Percentiles rank a stretch among this genome's conserved stretches.
phyloP scores from a whole-genome alignment of 30 jellyfish, hydroid and myxozoan genomes.

The Nemopilema nomurai region DNA sequence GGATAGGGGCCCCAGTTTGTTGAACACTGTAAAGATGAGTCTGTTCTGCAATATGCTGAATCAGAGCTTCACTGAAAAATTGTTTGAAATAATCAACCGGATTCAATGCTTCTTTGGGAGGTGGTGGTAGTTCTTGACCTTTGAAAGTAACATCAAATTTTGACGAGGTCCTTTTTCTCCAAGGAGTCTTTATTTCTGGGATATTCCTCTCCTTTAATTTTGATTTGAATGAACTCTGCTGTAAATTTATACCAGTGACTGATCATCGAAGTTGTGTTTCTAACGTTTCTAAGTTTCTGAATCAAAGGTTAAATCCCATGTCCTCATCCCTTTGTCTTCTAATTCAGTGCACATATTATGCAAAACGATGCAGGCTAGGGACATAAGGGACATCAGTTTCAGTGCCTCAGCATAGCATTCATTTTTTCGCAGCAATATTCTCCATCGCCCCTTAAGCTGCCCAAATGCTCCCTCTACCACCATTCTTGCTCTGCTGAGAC shows the following conservation, averaged over 20 bases:
- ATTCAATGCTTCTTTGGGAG: background rate
- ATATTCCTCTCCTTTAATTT: background rate
- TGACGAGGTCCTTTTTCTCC: background rate
- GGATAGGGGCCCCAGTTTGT: background rate
- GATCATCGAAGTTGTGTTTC: too few relatives aligned
- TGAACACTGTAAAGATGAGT: constrained; percentile 9
- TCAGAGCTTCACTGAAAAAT: constrained; percentile 13
- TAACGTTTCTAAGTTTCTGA: too few relatives aligned
- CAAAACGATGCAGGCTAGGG: constrained; percentile 52
- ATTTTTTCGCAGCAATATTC: constrained; percentile 30
- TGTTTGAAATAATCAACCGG: constrained; percentile 13
- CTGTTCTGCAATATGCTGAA: constrained; percentile 11
- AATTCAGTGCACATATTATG: constrained; percentile 54
- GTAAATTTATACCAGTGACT: too few relatives aligned
- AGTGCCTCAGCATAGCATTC: constrained; percentile 20
- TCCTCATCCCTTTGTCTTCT: constrained; percentile 49
- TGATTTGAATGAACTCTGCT: background rate
- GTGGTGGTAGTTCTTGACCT: constrained; percentile 1
- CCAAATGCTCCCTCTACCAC: constrained; percentile 69
- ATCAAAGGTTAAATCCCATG: constrained; percentile 50
- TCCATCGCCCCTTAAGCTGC: constrained; percentile 61
- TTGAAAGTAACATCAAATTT: background rate
- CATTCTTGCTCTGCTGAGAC: constrained; percentile 46
- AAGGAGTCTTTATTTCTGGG: background rate
- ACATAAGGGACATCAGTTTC: constrained; percentile 51